These are phyloP conservation scores for Trichomycterus rosablanca DNA, from an alignment of 2,113 vertebrate genomes.

Conservation along the genomic window DNA sequence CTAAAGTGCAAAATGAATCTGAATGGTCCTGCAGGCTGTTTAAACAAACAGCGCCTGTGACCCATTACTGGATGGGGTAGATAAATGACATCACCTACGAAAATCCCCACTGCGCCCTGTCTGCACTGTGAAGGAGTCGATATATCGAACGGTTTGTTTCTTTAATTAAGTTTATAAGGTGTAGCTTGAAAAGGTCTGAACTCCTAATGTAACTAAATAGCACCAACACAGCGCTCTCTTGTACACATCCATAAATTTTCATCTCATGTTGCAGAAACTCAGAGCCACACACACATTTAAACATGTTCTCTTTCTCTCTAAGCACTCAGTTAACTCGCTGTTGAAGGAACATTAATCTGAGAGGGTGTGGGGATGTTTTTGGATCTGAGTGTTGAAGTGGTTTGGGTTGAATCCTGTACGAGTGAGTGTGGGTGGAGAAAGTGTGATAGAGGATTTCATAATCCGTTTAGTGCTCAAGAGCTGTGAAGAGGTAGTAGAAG, in stretches of 20 bases:
- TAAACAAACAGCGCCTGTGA: no score
- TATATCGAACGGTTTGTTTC: not conserved
- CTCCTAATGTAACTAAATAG: not conserved
- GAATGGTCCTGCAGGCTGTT: not conserved
- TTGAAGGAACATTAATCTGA: not conserved
- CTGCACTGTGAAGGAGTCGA: not conserved
- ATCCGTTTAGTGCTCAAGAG: constrained; percentile 48
- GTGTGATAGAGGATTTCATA: constrained; percentile 44
- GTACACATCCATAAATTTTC: constrained; percentile 3
- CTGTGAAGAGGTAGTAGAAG: no score
- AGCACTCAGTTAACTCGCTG: not conserved
- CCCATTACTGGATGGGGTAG: not conserved
- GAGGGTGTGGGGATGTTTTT: constrained; percentile 2
- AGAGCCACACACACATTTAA: constrained; percentile 2
- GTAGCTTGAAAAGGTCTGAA: not conserved
- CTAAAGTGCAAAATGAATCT: constrained; percentile 43
- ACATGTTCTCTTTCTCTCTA: not conserved
- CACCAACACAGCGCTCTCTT: constrained; percentile 10
- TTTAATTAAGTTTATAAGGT: constrained; percentile 12
- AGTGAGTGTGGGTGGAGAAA: constrained; percentile 13
- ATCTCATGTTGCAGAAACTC: not conserved
- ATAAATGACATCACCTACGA: constrained; percentile 5
- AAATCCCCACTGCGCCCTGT: not conserved
- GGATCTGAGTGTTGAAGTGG: constrained; percentile 48
- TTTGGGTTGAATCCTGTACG: constrained; percentile 46